A percentile compares a stretch with the other conserved stretches of the same genome.
Conservation (phyloP, 2,888 invertebrate genomes). For the Eudemis profundana region DNA sequence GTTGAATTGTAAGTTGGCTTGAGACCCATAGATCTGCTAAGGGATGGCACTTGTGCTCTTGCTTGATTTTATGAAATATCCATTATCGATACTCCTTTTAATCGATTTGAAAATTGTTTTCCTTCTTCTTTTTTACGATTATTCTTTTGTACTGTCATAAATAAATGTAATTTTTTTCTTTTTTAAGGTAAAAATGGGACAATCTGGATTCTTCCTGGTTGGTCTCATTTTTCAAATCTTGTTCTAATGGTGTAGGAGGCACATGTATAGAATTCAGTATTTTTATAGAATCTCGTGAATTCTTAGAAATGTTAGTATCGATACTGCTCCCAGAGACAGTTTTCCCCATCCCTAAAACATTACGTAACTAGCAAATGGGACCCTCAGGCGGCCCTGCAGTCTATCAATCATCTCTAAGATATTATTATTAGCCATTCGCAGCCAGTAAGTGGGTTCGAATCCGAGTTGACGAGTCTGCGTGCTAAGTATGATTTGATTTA, state of each 20-base stretch:
- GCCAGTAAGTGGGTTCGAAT: slow-evolving; percentile 57
- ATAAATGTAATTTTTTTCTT: too few relatives aligned
- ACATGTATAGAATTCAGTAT: too few relatives aligned
- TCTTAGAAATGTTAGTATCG: neutral
- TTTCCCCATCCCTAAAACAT: slow-evolving; percentile 27
- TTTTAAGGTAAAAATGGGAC: too few relatives aligned
- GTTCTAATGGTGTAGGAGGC: too few relatives aligned
- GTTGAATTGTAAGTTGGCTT: slow-evolving; percentile 55
- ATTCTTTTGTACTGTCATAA: too few relatives aligned
- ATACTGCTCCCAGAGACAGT: neutral
- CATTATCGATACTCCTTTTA: too few relatives aligned
- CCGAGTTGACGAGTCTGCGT: slow-evolving; percentile 33
- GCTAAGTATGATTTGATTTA: slow-evolving; percentile 20
- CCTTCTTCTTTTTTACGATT: too few relatives aligned
- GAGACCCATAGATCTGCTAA: slow-evolving; percentile 42
- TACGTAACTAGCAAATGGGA: slow-evolving; percentile 47
- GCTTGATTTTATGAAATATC: too few relatives aligned
- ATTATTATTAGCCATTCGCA: slow-evolving; percentile 58
- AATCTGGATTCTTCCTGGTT: too few relatives aligned
- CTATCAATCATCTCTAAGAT: slow-evolving; percentile 58
- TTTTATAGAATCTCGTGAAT: too few relatives aligned
- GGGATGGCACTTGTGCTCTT: neutral
- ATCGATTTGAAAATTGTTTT: too few relatives aligned
- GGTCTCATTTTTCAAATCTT: too few relatives aligned
- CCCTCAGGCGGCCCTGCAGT: slow-evolving; percentile 39